These are phyloP conservation scores for Leptocoma aspasia DNA, from an alignment of 2,113 vertebrate species.

Conservation along the genomic window DNA sequence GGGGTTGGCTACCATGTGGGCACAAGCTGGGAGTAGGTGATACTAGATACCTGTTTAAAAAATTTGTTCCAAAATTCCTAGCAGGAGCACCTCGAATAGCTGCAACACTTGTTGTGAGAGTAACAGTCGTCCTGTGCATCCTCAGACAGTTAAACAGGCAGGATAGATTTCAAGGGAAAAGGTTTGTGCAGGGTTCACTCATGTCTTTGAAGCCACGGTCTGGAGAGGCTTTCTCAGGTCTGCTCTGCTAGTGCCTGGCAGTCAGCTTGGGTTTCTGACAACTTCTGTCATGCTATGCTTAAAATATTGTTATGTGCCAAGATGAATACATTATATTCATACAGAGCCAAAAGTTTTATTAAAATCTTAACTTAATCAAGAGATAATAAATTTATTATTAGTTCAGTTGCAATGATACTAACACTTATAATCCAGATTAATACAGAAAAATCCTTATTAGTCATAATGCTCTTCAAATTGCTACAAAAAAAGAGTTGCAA, in stretches of 20 bases:
- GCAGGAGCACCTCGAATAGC: background rate
- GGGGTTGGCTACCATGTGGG: rapidly evolving
- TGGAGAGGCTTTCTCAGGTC: background rate
- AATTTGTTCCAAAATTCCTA: background rate
- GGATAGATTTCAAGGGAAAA: background rate
- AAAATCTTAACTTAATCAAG: background rate
- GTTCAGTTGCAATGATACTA: background rate
- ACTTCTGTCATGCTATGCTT: background rate
- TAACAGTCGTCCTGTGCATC: background rate
- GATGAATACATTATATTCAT: background rate
- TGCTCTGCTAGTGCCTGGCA: background rate
- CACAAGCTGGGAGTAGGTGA: background rate
- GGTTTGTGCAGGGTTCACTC: background rate
- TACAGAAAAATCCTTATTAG: background rate
- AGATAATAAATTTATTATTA: background rate
- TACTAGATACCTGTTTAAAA: background rate
- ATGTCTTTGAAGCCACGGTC: background rate
- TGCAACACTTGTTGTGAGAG: background rate
- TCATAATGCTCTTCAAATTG: background rate
- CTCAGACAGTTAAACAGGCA: background rate
- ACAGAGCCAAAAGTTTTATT: background rate
- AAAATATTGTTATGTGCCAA: background rate
- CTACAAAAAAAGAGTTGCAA: background rate
- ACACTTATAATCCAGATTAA: background rate
- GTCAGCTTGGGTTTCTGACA: background rate